phyloP scores from a whole-genome alignment of 2,888 invertebrate genomes.

The Drosophila anomalata region DNA sequence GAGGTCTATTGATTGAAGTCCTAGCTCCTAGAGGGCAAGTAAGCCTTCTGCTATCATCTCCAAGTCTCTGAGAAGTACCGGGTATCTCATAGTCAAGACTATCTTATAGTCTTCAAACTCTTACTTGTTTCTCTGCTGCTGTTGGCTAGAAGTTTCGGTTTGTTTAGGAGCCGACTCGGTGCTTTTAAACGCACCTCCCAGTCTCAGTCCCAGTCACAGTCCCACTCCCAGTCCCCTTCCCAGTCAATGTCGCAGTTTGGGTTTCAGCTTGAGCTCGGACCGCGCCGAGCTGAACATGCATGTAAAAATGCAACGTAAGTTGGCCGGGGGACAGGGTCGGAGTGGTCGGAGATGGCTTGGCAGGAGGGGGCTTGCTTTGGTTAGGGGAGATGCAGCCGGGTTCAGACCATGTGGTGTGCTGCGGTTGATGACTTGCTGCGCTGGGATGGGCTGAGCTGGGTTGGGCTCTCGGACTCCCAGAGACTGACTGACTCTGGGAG shows the following conservation, averaged over 20 bases:
- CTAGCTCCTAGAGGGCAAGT: too few species aligned
- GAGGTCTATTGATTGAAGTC: too few species aligned
- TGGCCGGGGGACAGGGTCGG: conserved; percentile 19
- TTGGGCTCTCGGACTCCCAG: conserved; percentile 61
- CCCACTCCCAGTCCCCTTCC: background rate
- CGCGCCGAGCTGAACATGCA: conserved; percentile 66
- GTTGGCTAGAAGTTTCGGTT: conserved; percentile 61
- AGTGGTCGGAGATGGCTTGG: conserved; percentile 6
- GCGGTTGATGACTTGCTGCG: conserved; percentile 74
- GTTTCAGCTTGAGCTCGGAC: conserved; percentile 49
- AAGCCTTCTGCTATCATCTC: too few species aligned
- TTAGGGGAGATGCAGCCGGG: conserved; percentile 3
- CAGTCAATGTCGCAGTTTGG: conserved; percentile 14
- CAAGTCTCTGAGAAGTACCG: background rate
- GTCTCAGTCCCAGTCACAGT: conserved; percentile 5
- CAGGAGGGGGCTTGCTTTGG: conserved; percentile 1
- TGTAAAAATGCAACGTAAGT: conserved; percentile 76
- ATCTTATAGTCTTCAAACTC: background rate
- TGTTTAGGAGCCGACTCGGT: conserved; percentile 74
- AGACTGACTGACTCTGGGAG: conserved; percentile 72
- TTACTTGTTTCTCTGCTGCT: conserved; percentile 31
- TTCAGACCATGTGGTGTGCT: conserved; percentile 33
- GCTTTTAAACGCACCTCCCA: conserved; percentile 66
- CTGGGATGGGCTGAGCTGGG: conserved; percentile 40
- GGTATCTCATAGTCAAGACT: conserved; percentile 16